These are phyloP conservation scores for Brienomyrus longianalis DNA, from an alignment of 2,113 vertebrate genomes.

Conservation along the genomic window DNA sequence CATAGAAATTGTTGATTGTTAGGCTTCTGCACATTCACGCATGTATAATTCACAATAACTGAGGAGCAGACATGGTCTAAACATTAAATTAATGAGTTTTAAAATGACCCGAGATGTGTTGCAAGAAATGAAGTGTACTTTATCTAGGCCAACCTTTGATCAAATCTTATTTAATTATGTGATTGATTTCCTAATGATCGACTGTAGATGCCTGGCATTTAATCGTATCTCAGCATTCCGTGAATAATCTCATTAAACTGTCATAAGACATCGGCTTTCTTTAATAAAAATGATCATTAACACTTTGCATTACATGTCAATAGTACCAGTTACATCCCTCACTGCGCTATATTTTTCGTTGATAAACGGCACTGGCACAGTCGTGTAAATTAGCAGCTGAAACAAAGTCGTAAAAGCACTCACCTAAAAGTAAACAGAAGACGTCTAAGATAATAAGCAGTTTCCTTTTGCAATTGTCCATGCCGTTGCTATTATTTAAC, in stretches of 20 bases:
- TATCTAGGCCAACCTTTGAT: not conserved
- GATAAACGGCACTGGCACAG: not conserved
- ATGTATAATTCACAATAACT: not conserved
- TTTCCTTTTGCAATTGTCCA: constrained; percentile 74
- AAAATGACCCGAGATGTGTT: not conserved
- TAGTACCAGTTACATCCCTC: not conserved
- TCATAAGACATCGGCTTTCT: not conserved
- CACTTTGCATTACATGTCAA: not conserved
- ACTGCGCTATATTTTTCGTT: not conserved
- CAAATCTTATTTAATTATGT: not conserved
- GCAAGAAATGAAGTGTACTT: not conserved
- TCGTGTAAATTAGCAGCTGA: not conserved
- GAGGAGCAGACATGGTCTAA: not conserved
- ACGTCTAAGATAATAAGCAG: constrained; percentile 81
- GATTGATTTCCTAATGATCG: not conserved
- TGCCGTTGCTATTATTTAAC: constrained; percentile 74
- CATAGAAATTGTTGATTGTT: not conserved
- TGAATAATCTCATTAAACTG: not conserved
- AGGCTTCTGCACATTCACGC: not conserved
- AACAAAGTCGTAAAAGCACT: constrained; percentile 45
- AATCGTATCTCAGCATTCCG: not conserved
- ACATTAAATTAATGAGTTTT: not conserved
- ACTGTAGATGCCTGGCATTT: not conserved
- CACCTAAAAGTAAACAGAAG: constrained; percentile 89
- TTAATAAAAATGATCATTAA: not conserved